phyloP scores from a whole-genome alignment of 2,113 vertebrate genomes.

The Pelecanus crispus region DNA sequence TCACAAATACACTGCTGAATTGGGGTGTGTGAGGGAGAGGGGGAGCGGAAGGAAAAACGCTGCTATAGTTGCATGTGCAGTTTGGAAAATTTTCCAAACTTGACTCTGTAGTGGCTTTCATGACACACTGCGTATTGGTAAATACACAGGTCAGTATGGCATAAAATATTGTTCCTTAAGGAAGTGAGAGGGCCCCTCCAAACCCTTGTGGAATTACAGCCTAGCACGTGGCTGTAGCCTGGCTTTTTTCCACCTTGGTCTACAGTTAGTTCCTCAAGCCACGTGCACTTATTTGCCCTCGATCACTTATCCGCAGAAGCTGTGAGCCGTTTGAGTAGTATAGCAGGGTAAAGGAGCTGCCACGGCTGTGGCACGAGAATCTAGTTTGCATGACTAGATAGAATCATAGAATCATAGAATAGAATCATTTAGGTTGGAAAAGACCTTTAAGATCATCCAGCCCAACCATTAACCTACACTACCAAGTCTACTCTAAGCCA shows the following conservation, averaged over 20 bases:
- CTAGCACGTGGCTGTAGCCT: background rate
- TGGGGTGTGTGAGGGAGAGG: background rate
- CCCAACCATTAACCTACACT: too few relatives aligned
- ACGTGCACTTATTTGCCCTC: background rate
- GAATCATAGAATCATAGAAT: too few relatives aligned
- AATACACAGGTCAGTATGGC: background rate
- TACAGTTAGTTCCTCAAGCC: background rate
- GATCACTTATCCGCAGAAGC: background rate
- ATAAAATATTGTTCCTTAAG: background rate
- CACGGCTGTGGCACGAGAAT: too few relatives aligned
- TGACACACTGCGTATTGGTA: background rate
- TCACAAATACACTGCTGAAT: background rate
- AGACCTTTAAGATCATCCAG: too few relatives aligned
- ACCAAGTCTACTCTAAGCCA: too few relatives aligned
- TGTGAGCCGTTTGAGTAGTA: too few relatives aligned
- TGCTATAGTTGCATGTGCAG: background rate
- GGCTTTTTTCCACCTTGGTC: background rate
- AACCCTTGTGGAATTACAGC: background rate
- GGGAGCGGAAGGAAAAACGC: background rate
- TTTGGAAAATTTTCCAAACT: background rate
- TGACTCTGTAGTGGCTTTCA: background rate
- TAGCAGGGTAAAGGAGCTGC: background rate
- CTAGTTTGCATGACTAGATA: background rate
- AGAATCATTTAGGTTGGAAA: too few relatives aligned
- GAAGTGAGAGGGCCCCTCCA: background rate